Conservation (phyloP, 2,888 invertebrate species). For the Caenorhabditis sp. region DNA sequence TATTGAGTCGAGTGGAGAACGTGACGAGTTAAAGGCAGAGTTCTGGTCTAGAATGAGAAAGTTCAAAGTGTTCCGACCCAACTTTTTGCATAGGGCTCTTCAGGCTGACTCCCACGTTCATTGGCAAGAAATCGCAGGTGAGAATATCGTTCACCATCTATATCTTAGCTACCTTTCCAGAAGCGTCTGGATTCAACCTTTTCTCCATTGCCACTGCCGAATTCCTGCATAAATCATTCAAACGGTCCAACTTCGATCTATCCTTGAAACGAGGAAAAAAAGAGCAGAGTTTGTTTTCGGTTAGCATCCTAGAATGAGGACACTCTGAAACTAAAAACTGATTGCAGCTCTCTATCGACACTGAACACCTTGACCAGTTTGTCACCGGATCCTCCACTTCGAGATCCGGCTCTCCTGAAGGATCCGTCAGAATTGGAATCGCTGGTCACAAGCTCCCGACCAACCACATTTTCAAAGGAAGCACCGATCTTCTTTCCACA, state of each 20-base stretch:
- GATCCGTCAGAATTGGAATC: conserved; percentile 59
- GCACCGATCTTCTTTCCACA: conserved; percentile 61
- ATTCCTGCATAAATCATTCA: conserved; percentile 57
- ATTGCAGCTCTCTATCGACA: conserved; percentile 64
- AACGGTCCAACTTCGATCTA: conserved; percentile 60
- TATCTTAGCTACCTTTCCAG: conserved; percentile 30
- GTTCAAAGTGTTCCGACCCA: conserved; percentile 76
- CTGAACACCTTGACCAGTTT: conserved; percentile 60
- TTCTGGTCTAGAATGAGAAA: conserved; percentile 72
- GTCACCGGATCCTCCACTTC: conserved; percentile 31
- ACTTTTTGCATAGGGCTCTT: conserved; percentile 70
- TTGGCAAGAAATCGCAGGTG: conserved; percentile 56
- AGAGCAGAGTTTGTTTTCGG: conserved; percentile 56
- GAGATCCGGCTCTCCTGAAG: conserved; percentile 40
- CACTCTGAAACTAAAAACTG: neutral
- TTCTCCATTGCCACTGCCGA: conserved; percentile 61
- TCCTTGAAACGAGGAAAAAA: conserved; percentile 59
- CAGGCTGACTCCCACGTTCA: conserved; percentile 67
- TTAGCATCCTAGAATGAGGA: neutral
- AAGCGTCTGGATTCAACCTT: conserved; percentile 62
- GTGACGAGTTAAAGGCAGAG: conserved; percentile 72
- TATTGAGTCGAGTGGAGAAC: conserved; percentile 59
- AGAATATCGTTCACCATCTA: too few relatives aligned
- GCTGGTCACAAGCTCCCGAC: conserved; percentile 66
- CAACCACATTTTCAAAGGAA: conserved; percentile 59